These are phyloP conservation scores for Pristionchus entomophagus DNA, from an alignment of 2,888 invertebrate species.

Conservation along the genomic window DNA sequence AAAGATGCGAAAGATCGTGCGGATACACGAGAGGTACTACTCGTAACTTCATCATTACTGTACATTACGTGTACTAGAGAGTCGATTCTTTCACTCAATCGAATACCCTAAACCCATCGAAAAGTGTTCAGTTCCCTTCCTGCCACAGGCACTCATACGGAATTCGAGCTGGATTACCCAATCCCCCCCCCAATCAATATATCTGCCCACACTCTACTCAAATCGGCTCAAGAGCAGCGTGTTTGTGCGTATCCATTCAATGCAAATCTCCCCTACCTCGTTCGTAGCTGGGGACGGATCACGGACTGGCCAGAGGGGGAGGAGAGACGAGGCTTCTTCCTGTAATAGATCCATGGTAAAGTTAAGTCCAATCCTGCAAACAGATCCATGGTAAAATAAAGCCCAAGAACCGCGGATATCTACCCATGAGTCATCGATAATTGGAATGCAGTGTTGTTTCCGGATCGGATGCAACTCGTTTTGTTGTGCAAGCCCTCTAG, in stretches of 20 bases:
- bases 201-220: slow-evolving; percentile 11
- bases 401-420: too few species aligned
- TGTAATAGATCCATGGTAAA: neutral
- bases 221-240: slow-evolving; percentile 15
- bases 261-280: slow-evolving; percentile 39
- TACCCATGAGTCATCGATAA: too few species aligned
- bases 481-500: too few species aligned
- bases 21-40: too few species aligned
- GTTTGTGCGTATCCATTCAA: slow-evolving; percentile 19
- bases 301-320: slow-evolving; percentile 23
- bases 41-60: too few species aligned
- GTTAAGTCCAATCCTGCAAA: neutral
- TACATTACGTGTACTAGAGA: too few species aligned
- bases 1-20: too few species aligned
- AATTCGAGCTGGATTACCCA: neutral
- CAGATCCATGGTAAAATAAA: too few species aligned
- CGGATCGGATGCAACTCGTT: neutral
- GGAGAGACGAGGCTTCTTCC: slow-evolving; percentile 37
- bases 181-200: slow-evolving; percentile 27
- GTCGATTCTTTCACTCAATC: too few species aligned
- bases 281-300: slow-evolving; percentile 44
- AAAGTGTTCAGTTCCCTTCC: neutral
- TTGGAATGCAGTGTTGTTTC: too few species aligned
- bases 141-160: neutral
- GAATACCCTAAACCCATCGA: too few species aligned